These are phyloP conservation scores for Sciaenops ocellatus DNA, from an alignment of 2,797 vertebrate species.

Conservation along the genomic window DNA sequence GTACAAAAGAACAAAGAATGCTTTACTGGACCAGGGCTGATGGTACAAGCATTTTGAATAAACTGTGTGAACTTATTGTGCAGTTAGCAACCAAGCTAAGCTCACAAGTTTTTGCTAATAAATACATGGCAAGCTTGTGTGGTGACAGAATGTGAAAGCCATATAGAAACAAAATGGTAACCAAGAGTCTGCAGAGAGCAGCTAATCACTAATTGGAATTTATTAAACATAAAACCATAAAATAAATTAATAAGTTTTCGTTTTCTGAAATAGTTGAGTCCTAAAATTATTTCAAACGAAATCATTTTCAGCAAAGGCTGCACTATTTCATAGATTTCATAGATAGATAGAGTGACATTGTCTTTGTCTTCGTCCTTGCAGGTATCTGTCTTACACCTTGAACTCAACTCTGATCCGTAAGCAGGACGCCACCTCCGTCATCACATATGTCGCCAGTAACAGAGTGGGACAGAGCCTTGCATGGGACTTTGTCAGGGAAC, in stretches of 20 bases:
- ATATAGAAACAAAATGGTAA: background rate
- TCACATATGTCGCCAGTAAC: conserved; percentile 87
- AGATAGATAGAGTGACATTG: too few relatives aligned
- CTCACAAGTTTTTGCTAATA: background rate
- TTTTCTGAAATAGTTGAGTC: background rate
- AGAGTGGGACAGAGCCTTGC: conserved; percentile 85
- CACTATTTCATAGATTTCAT: background rate
- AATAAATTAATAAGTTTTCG: background rate
- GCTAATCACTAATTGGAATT: background rate
- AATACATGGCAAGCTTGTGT: background rate
- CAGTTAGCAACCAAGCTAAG: background rate
- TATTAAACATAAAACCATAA: background rate
- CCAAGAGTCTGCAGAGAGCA: background rate
- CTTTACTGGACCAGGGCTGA: too few relatives aligned
- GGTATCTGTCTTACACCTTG: conserved; percentile 88
- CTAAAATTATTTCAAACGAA: background rate
- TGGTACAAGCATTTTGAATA: too few relatives aligned
- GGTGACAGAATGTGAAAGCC: background rate
- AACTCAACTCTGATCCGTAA: conserved; percentile 88
- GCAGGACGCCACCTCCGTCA: conserved; percentile 90
- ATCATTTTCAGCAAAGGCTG: background rate
- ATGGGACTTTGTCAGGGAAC: conserved; percentile 90
- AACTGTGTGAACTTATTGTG: too few relatives aligned
- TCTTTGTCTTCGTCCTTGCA: conserved; percentile 12
- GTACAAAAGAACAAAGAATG: too few relatives aligned